phyloP scores from a whole-genome alignment of 2,797 vertebrate genomes.

The Gallinago stenura region DNA sequence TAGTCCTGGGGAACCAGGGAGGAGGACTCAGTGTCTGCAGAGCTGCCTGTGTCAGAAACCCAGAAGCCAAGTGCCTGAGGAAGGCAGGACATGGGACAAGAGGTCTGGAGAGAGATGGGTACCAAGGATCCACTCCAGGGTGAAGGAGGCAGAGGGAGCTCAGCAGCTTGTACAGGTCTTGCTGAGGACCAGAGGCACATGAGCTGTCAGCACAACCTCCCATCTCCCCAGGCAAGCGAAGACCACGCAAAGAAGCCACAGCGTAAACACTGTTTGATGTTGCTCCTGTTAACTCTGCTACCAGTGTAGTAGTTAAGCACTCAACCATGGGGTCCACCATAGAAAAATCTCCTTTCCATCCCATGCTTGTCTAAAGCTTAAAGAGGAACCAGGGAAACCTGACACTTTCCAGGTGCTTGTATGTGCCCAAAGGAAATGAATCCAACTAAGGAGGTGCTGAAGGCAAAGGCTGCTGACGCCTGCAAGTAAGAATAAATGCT shows the following conservation, averaged over 20 bases:
- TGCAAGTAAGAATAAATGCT: background rate
- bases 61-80: background rate
- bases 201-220: background rate
- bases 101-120: background rate
- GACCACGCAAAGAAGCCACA: fast-evolving
- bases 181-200: background rate
- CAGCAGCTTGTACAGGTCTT: background rate
- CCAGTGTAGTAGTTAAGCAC: background rate
- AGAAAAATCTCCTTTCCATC: background rate
- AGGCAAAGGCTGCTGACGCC: background rate
- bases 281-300: background rate
- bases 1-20: background rate
- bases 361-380: background rate
- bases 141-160: background rate
- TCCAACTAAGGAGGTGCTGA: background rate
- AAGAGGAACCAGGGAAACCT: background rate
- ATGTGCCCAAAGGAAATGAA: background rate
- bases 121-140: background rate
- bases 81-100: background rate
- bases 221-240: background rate
- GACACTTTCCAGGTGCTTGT: slow-evolving; percentile 4
- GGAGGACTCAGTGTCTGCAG: background rate
- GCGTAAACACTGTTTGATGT: background rate
- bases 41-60: fast-evolving
- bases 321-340: background rate